Evolutionary conservation across 2,888 invertebrate genomes (phyloP).

Genomic region (Malachius bipustulatus): DNA sequence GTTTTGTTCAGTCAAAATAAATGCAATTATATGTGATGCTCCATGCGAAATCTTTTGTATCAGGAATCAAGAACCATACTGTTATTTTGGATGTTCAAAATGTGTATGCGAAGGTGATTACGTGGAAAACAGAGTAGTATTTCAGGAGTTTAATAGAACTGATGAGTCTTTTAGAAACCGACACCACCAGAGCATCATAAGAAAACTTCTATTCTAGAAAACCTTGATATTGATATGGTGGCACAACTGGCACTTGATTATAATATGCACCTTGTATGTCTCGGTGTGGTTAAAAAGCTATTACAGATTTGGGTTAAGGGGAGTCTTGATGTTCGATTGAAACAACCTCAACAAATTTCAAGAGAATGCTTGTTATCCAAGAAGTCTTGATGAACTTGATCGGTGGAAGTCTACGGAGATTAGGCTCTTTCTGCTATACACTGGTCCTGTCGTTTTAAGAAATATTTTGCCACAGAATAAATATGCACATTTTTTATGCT

Average conservation of each 20-base stretch:
- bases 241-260: slow-evolving; percentile 9
- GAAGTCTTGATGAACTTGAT: slow-evolving; percentile 14
- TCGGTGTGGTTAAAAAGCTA: slow-evolving; percentile 19
- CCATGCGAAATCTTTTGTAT: slow-evolving; percentile 12
- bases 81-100: slow-evolving; percentile 13
- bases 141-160: slow-evolving; percentile 11
- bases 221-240: slow-evolving; percentile 4
- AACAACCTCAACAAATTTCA: slow-evolving; percentile 8
- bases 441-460: slow-evolving; percentile 18
- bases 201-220: slow-evolving; percentile 10
- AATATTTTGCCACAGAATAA: slow-evolving; percentile 12
- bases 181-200: slow-evolving; percentile 9
- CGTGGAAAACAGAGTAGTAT: slow-evolving; percentile 12
- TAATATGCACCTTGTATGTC: slow-evolving; percentile 18
- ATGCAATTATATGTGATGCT: slow-evolving; percentile 14
- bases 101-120: slow-evolving; percentile 13
- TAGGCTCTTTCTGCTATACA: slow-evolving; percentile 18
- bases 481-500: slow-evolving; percentile 18
- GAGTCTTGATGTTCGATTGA: slow-evolving; percentile 2
- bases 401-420: slow-evolving; percentile 20
- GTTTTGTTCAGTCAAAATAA: slow-evolving; percentile 8
- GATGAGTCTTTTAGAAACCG: slow-evolving; percentile 10
- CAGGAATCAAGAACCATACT: slow-evolving; percentile 10
- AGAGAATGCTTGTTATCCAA: slow-evolving; percentile 18
- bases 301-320: slow-evolving; percentile 14